phyloP scores from a whole-genome alignment of 2,888 invertebrate species.

The Epicampocera succincta region DNA sequence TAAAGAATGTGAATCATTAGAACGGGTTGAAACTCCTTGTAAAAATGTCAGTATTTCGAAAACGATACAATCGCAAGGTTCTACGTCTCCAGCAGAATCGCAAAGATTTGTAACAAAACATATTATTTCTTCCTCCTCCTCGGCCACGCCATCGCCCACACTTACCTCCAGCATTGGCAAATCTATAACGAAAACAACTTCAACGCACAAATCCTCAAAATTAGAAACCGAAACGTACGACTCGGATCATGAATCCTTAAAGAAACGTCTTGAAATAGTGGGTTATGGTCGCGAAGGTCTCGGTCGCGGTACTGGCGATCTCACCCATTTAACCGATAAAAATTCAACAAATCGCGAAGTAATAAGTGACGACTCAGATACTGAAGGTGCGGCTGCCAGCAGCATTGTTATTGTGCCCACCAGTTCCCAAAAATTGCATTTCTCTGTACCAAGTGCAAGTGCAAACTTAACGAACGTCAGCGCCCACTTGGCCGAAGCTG shows the following conservation, averaged over 20 bases:
- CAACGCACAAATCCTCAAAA: constrained; percentile 57
- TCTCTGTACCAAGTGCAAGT: constrained; percentile 56
- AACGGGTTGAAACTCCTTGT: constrained; percentile 47
- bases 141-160: constrained; percentile 36
- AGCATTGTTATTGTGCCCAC: constrained; percentile 77
- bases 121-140: constrained; percentile 72
- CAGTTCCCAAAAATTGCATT: constrained; percentile 16
- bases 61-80: constrained; percentile 79
- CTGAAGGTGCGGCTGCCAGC: constrained; percentile 77
- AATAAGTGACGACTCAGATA: constrained; percentile 77
- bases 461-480: constrained; percentile 66
- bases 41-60: constrained; percentile 74
- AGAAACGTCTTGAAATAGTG: constrained; percentile 66
- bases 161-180: constrained; percentile 65
- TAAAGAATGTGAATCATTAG: constrained; percentile 67
- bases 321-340: constrained; percentile 47
- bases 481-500: constrained; percentile 69
- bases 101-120: constrained; percentile 77
- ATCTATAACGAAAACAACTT: constrained; percentile 40
- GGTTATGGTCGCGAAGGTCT: constrained; percentile 66
- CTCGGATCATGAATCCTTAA: constrained; percentile 45
- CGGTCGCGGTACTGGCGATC: constrained; percentile 55
- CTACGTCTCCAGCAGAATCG: constrained; percentile 76
- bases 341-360: constrained; percentile 16
- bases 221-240: constrained; percentile 28